Evolutionary conservation across 2,888 invertebrate species (phyloP).

Genomic region (Neoaliturus tenellus): DNA sequence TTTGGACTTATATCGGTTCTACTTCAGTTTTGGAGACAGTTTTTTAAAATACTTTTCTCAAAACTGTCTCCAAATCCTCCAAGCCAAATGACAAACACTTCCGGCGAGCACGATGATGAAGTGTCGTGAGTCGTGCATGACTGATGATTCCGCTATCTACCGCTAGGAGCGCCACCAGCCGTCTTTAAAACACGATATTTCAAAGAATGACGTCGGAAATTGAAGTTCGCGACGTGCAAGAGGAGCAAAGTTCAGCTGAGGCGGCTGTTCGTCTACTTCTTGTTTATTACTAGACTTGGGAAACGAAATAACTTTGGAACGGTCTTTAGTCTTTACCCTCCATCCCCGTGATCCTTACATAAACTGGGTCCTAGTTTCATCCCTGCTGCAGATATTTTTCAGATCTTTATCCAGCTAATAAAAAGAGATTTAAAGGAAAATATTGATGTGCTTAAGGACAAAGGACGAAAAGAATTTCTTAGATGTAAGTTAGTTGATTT

Average conservation of each 20-base stretch:
- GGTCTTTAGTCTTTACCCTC: constrained; percentile 25
- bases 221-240: constrained; percentile 42
- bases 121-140: background rate
- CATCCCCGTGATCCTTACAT: background rate
- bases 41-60: background rate
- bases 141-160: constrained; percentile 43
- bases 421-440: too few relatives aligned
- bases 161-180: constrained; percentile 17
- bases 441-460: too few relatives aligned
- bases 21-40: too few relatives aligned
- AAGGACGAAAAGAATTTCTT: too few relatives aligned
- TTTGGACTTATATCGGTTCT: too few relatives aligned
- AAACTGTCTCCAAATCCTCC: too few relatives aligned
- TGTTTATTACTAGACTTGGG: constrained; percentile 22
- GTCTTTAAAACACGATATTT: constrained; percentile 53
- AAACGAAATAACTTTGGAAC: constrained; percentile 19
- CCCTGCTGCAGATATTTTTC: too few relatives aligned
- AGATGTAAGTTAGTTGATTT: too few relatives aligned
- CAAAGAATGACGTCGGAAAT: constrained; percentile 47
- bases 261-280: constrained; percentile 25
- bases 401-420: too few relatives aligned
- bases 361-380: too few relatives aligned
- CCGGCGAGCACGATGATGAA: background rate
- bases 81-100: too few relatives aligned
- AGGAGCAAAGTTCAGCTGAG: background rate